A percentile compares a stretch with the other conserved stretches of the same genome.
Conservation (phyloP, 2,888 invertebrate genomes). For the Drosophila anomalata region DNA sequence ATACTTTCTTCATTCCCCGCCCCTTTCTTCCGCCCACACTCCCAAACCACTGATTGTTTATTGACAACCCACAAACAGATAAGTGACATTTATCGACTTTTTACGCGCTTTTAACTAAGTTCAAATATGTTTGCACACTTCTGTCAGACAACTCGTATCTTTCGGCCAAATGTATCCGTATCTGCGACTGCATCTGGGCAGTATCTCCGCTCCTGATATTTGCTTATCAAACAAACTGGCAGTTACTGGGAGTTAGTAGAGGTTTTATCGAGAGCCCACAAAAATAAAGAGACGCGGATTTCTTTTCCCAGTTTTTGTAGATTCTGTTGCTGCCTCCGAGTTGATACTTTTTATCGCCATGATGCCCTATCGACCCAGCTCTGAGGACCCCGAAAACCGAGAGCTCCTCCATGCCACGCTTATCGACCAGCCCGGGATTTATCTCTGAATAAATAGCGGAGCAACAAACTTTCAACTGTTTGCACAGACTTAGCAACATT, state of each 20-base stretch:
- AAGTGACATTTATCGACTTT: slow-evolving; percentile 80
- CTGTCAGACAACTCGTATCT: slow-evolving; percentile 55
- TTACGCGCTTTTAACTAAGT: slow-evolving; percentile 78
- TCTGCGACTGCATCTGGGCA: slow-evolving; percentile 49
- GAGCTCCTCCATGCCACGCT: slow-evolving; percentile 39
- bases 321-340: slow-evolving; percentile 35
- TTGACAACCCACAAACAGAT: slow-evolving; percentile 73
- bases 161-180: slow-evolving; percentile 40
- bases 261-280: slow-evolving; percentile 62
- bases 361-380: slow-evolving; percentile 66
- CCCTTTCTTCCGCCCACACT: slow-evolving; percentile 6
- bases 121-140: slow-evolving; percentile 74
- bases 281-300: slow-evolving; percentile 50
- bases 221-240: slow-evolving; percentile 61
- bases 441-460: slow-evolving; percentile 67
- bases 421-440: slow-evolving; percentile 57
- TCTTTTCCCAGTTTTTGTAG: slow-evolving; percentile 39
- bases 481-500: slow-evolving; percentile 76
- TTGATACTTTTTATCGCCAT: slow-evolving; percentile 53
- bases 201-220: slow-evolving; percentile 46
- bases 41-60: slow-evolving; percentile 19
- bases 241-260: slow-evolving; percentile 45
- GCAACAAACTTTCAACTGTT: slow-evolving; percentile 73
- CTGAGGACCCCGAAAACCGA: slow-evolving; percentile 22
- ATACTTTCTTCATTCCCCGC: background rate